Conservation (phyloP, 1,140 invertebrate genomes). For the Aphaenogaster rudis region DNA sequence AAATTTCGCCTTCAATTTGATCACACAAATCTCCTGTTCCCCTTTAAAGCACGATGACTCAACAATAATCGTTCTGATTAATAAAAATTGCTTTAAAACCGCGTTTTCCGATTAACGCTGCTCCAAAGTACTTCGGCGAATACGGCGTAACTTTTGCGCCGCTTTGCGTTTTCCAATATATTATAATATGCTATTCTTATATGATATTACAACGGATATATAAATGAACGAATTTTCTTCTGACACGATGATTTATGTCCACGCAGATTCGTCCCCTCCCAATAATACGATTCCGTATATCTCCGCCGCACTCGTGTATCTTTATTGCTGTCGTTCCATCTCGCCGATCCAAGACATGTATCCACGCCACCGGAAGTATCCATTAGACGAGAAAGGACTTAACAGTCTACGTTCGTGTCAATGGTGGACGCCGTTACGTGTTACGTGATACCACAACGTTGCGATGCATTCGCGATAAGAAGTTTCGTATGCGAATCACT, state of each 20-base stretch:
- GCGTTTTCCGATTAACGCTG: neutral
- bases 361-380: conserved; percentile 68
- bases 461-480: conserved; percentile 32
- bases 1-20: no score
- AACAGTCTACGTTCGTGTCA: conserved; percentile 49
- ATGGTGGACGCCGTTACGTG: neutral
- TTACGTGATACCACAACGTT: conserved; percentile 23
- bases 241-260: conserved; percentile 35
- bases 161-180: neutral
- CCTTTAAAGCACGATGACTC: neutral
- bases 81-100: neutral
- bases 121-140: neutral
- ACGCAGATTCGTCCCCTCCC: conserved; percentile 27
- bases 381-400: conserved; percentile 69
- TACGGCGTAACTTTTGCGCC: neutral
- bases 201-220: conserved; percentile 13
- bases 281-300: conserved; percentile 9
- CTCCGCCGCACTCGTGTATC: conserved; percentile 13
- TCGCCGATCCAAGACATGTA: conserved; percentile 50
- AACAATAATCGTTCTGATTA: neutral
- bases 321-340: conserved; percentile 56
- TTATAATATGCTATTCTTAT: neutral
- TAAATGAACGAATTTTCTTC: conserved; percentile 38
- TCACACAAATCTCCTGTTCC: no score
- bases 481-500: neutral